phyloP scores from a whole-genome alignment of 2,888 invertebrate species.

The Mythimna pallens region DNA sequence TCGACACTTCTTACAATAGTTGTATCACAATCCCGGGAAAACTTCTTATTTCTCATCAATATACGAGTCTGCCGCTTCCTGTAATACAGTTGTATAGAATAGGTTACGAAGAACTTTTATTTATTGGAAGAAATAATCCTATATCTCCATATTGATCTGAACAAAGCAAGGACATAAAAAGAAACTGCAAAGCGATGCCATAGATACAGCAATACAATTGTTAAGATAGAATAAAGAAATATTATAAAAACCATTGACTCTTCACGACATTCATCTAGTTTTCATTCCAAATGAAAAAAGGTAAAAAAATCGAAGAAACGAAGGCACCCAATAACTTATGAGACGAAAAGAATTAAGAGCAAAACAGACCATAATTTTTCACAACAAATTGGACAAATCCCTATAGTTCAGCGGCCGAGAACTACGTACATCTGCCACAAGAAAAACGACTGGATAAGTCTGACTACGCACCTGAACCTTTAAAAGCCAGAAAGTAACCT shows the following conservation, averaged over 20 bases:
- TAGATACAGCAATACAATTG: slow-evolving; percentile 20
- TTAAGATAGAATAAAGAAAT: not conserved
- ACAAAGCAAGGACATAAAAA: slow-evolving; percentile 28
- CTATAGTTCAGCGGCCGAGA: slow-evolving; percentile 71
- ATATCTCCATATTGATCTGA: slow-evolving; percentile 35
- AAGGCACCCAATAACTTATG: slow-evolving; percentile 38
- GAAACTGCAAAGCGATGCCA: slow-evolving; percentile 12
- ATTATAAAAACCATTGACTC: slow-evolving; percentile 14
- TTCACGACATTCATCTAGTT: slow-evolving; percentile 26
- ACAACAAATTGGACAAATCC: slow-evolving; percentile 72
- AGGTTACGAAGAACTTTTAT: slow-evolving; percentile 31
- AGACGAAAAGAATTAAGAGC: slow-evolving; percentile 59
- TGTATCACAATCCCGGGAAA: slow-evolving; percentile 25
- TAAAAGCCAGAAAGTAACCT: slow-evolving; percentile 64
- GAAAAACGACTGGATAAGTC: slow-evolving; percentile 83
- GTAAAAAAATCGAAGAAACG: slow-evolving; percentile 23
- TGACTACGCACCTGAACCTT: slow-evolving; percentile 81
- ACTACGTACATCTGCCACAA: slow-evolving; percentile 76
- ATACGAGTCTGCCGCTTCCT: slow-evolving; percentile 15
- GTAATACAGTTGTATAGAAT: slow-evolving; percentile 29
- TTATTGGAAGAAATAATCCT: slow-evolving; percentile 34
- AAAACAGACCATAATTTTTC: slow-evolving; percentile 55
- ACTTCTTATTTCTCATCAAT: slow-evolving; percentile 36
- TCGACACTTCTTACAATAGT: slow-evolving; percentile 22
- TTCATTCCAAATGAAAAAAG: slow-evolving; percentile 23